A percentile compares a stretch with the other conserved stretches of the same genome.
These are phyloP conservation scores for Tringa solitaria DNA, from an alignment of 2,113 vertebrate genomes.

Conservation along the genomic window DNA sequence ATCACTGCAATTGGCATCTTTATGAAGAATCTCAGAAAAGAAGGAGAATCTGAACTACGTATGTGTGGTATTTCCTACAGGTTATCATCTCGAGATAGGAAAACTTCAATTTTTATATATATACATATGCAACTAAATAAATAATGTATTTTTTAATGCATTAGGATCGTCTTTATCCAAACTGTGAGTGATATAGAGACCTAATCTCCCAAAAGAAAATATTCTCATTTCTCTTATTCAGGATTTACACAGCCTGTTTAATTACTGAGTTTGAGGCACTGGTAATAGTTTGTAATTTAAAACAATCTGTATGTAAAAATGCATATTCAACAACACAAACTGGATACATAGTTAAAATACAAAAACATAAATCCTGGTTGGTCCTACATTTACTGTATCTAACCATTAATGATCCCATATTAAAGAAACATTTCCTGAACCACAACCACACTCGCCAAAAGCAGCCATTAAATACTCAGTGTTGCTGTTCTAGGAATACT, in stretches of 20 bases:
- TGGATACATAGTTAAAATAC: not conserved
- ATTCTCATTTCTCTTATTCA: not conserved
- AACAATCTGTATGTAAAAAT: not conserved
- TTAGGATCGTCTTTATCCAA: not conserved
- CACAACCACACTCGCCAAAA: not conserved
- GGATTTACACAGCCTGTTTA: not conserved
- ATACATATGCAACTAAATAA: not conserved
- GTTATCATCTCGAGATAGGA: not conserved
- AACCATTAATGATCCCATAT: not conserved
- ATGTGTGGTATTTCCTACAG: not conserved
- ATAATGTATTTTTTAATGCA: not conserved
- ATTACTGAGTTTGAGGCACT: not conserved
- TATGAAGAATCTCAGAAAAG: not conserved
- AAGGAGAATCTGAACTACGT: not conserved
- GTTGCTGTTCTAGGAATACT: not conserved
- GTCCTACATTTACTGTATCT: not conserved
- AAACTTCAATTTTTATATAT: not conserved
- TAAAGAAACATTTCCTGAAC: not conserved
- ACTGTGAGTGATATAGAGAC: not conserved
- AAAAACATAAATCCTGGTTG: not conserved
- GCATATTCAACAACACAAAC: not conserved
- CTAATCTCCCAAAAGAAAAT: not conserved
- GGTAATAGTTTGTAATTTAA: not conserved
- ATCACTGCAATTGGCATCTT: not conserved
- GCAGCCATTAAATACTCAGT: not conserved